Conservation (phyloP, 2,113 vertebrate species). For the Myiagra hebetior region DNA sequence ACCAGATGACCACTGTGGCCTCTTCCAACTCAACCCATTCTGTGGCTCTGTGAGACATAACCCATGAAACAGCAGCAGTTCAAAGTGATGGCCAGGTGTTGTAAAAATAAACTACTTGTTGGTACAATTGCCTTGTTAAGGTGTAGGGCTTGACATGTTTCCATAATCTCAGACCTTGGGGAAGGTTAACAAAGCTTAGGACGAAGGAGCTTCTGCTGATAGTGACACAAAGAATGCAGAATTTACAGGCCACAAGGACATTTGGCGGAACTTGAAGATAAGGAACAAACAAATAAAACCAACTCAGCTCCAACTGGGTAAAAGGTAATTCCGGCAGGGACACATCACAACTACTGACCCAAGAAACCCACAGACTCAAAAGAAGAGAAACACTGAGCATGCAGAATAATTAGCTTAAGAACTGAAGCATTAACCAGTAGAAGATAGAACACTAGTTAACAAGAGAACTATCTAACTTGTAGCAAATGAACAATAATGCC, state of each 20-base stretch:
- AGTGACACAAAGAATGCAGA: neutral
- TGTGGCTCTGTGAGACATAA: neutral
- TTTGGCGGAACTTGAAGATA: neutral
- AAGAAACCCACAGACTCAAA: neutral
- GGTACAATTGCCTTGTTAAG: neutral
- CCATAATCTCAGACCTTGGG: neutral
- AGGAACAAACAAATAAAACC: neutral
- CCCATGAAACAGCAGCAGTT: neutral
- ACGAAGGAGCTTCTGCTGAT: neutral
- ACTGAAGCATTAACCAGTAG: neutral
- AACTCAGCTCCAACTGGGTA: neutral
- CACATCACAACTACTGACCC: neutral
- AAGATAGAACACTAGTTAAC: neutral
- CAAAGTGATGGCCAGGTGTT: neutral
- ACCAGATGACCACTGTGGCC: neutral
- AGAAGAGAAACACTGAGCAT: neutral
- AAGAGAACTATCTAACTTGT: neutral
- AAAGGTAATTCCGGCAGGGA: neutral
- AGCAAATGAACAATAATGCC: neutral
- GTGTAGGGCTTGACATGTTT: fast-evolving
- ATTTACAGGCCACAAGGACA: neutral
- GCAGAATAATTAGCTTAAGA: neutral
- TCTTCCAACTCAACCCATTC: neutral
- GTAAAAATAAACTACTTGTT: neutral
- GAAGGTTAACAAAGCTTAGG: neutral